Percentiles rank a stretch among this genome's conserved stretches.
phyloP scores from a whole-genome alignment of 2,113 vertebrate genomes.

The Cyanoderma ruficeps region DNA sequence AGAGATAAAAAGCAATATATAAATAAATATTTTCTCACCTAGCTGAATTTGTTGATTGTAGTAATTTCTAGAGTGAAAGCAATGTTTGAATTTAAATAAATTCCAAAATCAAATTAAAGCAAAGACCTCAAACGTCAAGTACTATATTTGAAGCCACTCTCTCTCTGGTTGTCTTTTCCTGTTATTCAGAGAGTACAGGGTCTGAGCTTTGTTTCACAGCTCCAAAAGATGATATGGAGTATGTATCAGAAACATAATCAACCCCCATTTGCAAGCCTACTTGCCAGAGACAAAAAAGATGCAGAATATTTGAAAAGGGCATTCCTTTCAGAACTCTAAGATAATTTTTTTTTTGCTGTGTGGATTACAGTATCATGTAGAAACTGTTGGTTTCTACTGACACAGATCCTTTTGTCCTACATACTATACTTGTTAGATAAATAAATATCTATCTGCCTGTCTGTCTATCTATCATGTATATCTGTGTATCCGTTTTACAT shows the following conservation, averaged over 20 bases:
- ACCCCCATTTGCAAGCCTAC: not conserved
- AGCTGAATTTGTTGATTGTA: not conserved
- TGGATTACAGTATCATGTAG: not conserved
- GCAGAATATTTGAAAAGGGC: not conserved
- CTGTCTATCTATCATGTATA: not conserved
- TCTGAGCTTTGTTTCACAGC: not conserved
- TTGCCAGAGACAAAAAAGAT: slow-evolving; percentile 30
- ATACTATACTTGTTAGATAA: not conserved
- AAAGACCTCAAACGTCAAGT: not conserved
- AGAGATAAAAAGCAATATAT: not conserved
- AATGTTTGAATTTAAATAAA: not conserved
- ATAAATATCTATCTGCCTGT: not conserved
- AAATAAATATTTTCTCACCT: not conserved
- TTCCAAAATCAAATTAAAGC: not conserved
- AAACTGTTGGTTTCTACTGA: not conserved
- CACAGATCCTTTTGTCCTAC: not conserved
- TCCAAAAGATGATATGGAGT: not conserved
- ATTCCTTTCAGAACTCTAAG: slow-evolving; percentile 11
- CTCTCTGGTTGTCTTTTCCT: not conserved
- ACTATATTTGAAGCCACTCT: not conserved
- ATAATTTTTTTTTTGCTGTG: not conserved
- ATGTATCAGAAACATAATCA: not conserved
- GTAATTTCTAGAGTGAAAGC: not conserved
- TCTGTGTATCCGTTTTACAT: not conserved
- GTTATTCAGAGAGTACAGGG: not conserved